Base-by-base conservation (phyloP, 1,140 invertebrate genomes). In the Aporrectodea caliginosa region DNA sequence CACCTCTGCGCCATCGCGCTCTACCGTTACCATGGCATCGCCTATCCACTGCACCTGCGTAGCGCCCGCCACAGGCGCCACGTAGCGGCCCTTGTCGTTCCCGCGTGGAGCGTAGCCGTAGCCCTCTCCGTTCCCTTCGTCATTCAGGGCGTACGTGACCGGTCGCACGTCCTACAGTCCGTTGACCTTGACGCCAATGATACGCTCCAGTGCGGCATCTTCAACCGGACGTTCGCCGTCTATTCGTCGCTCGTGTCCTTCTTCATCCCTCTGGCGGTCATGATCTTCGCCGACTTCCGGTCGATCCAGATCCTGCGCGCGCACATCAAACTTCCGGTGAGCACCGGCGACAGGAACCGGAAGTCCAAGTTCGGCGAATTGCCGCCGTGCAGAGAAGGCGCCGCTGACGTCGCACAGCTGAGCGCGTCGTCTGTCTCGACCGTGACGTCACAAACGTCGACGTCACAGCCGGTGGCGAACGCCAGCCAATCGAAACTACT, bases 261-360 rank as follows among this genome's bases (percentile, higher is more conserved):
- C n/a, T n/a, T n/a, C 90, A 95, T 98, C 84, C 97, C 97, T 0
- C 89, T 98, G 78, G 90, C 95, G 33, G 93, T 98, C 82, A 98
- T 98, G 95, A 94, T 95, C 35, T 93, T 96, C 82, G 96, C 98
- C 12, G 98, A 98, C 85, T 85, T 85, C 0, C 80, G 82, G 30
- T 85, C 86, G 80, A 86, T 87, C 68, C 83, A 85, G 35, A 84
- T 80, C 30, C 79, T 86, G 22, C 68, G 78, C 27, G 71, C 14
- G 31, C 29, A 35, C 30, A 2, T 35, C 16, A 35, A 75, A 31
- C 16, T 75, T 16, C 29, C 30, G 31, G 22, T 75, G n/a, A n/a
- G n/a, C n/a, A n/a, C n/a, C n/a, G n/a, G n/a, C n/a, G n/a, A n/a
- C n/a, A n/a, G n/a, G n/a, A n/a, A n/a, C n/a, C n/a, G n/a, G n/a